These are phyloP conservation scores for Morone saxatilis DNA, from an alignment of 2,113 vertebrate genomes.

Conservation along the genomic window DNA sequence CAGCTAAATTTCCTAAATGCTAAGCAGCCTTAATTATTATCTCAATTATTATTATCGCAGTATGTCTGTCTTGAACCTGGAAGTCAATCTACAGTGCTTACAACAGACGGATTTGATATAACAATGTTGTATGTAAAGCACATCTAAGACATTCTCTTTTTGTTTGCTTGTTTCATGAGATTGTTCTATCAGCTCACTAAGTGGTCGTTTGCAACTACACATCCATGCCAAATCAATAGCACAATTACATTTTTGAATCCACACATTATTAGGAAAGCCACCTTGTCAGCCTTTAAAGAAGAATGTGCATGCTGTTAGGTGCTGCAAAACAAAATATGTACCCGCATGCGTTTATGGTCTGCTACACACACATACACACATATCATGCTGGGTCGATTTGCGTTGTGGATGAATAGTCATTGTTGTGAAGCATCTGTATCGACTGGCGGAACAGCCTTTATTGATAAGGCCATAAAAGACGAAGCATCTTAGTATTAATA, in stretches of 20 bases:
- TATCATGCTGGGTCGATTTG: slow-evolving; percentile 54
- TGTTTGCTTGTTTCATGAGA: background rate
- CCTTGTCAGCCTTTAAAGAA: background rate
- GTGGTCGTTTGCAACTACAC: background rate
- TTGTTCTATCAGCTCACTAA: background rate
- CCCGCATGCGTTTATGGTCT: slow-evolving; percentile 18
- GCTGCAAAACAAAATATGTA: slow-evolving; percentile 13
- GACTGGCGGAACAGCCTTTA: slow-evolving; percentile 59
- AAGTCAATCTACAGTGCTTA: background rate
- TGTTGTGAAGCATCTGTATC: slow-evolving; percentile 65
- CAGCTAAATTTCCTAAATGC: background rate
- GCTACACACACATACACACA: slow-evolving; percentile 16
- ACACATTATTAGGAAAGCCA: background rate
- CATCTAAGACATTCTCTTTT: background rate
- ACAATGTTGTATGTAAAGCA: too few species aligned
- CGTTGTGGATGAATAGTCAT: slow-evolving; percentile 64
- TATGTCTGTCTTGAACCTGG: background rate
- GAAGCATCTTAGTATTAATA: slow-evolving; percentile 69
- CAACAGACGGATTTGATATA: background rate
- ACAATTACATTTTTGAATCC: too few species aligned
- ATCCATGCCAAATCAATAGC: too few species aligned
- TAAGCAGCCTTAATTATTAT: background rate
- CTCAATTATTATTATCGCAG: background rate
- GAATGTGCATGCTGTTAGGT: slow-evolving; percentile 6
- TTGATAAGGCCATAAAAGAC: slow-evolving; percentile 75